Conservation (phyloP, 2,113 vertebrate species). For the Pungitius pungitius region DNA sequence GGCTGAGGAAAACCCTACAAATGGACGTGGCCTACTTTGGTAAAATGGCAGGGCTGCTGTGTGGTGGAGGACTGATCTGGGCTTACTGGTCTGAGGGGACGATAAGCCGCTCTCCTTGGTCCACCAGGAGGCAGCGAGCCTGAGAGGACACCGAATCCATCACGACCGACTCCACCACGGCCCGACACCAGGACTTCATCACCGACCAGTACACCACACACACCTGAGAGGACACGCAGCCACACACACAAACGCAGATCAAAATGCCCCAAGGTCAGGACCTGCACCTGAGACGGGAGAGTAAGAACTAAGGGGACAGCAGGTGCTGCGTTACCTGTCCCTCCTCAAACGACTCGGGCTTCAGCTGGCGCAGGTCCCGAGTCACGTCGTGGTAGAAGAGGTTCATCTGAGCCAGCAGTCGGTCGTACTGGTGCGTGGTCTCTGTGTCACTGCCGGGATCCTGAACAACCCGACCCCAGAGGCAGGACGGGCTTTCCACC, state of each 20-base stretch:
- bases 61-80: background rate
- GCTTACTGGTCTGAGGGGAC: conserved; percentile 71
- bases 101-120: conserved; percentile 73
- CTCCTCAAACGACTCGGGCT: conserved; percentile 55
- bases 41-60: background rate
- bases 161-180: conserved; percentile 68
- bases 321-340: conserved; percentile 65
- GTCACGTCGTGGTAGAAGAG: conserved; percentile 72
- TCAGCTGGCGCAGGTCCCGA: conserved; percentile 53
- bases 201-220: conserved; percentile 74
- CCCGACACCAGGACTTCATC: conserved; percentile 77
- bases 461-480: conserved; percentile 70
- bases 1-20: background rate
- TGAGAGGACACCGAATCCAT: conserved; percentile 29
- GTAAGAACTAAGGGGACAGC: background rate
- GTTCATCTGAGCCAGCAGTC: conserved; percentile 74
- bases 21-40: too few species aligned
- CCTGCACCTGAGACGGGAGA: background rate
- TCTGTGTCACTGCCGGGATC: conserved; percentile 4
- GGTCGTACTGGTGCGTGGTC: conserved; percentile 53
- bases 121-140: conserved; percentile 74
- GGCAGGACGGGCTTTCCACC: conserved; percentile 76
- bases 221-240: conserved; percentile 58
- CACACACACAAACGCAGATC: background rate
- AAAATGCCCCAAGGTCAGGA: background rate